Conservation (phyloP, 2,888 invertebrate genomes). For the Sicus ferrugineus region DNA sequence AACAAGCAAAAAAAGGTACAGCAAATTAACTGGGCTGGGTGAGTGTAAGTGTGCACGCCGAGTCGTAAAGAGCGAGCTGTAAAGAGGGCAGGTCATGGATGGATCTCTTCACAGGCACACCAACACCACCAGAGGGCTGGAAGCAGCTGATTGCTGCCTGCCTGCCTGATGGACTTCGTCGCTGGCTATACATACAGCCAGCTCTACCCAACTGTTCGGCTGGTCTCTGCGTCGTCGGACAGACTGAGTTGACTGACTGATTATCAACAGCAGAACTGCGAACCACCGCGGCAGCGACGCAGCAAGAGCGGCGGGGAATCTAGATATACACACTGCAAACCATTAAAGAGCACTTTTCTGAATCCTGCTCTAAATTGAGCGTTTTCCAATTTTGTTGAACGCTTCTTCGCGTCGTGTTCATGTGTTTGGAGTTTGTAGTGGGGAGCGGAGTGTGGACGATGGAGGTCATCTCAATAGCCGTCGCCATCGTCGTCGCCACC, state of each 20-base stretch:
- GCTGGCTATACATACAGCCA: too few relatives aligned
- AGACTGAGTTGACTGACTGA: neutral
- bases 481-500: neutral
- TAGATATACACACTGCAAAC: neutral
- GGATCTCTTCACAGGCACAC: conserved; percentile 12
- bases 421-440: neutral
- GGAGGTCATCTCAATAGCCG: neutral
- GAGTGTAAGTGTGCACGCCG: too few relatives aligned
- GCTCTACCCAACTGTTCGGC: neutral
- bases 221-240: neutral
- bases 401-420: neutral
- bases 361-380: conserved; percentile 19
- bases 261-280: conserved; percentile 1
- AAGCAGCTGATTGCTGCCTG: conserved; percentile 5
- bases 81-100: conserved; percentile 22
- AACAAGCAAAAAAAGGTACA: too few relatives aligned
- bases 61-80: neutral
- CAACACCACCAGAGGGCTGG: neutral
- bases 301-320: neutral
- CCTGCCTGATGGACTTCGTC: neutral
- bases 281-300: neutral
- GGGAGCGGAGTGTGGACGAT: neutral
- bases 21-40: too few relatives aligned
- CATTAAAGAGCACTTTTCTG: neutral
- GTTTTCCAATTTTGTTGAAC: neutral